Evolutionary conservation across 2,113 vertebrate genomes (phyloP).

Genomic region (Progne subis): DNA sequence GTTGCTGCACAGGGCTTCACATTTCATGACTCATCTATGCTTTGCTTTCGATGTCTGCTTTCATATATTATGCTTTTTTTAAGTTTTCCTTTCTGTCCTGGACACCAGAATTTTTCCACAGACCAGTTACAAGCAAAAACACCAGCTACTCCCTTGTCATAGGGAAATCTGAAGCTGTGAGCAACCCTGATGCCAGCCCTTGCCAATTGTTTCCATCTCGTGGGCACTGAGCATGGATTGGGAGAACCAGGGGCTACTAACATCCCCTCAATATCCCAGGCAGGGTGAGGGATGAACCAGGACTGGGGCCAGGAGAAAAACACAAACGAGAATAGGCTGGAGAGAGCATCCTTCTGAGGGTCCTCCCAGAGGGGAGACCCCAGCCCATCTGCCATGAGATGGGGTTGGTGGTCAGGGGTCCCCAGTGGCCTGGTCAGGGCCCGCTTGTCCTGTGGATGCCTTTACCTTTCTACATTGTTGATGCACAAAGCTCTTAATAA

Average conservation of each 20-base stretch:
- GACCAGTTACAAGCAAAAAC: neutral
- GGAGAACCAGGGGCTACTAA: neutral
- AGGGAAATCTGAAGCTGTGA: neutral
- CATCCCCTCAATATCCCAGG: neutral
- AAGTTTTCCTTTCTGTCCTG: neutral
- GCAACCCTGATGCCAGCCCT: fast-evolving
- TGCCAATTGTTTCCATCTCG: fast-evolving
- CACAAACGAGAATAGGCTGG: fast-evolving
- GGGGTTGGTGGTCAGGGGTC: neutral
- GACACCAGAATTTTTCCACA: neutral
- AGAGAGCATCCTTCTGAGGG: too few relatives aligned
- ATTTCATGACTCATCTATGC: neutral
- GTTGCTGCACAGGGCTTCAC: neutral
- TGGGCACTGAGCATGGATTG: neutral
- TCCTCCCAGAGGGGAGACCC: neutral
- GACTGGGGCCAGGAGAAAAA: neutral
- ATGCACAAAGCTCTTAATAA: neutral
- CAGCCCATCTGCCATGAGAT: fast-evolving
- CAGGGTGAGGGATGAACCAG: fast-evolving
- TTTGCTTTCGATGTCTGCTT: neutral
- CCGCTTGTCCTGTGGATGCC: neutral
- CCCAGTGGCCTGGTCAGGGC: neutral
- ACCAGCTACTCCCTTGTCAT: fast-evolving
- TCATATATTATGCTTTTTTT: neutral
- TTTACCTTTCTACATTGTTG: neutral